A percentile compares a stretch with the other conserved stretches of the same genome.
These are phyloP conservation scores for Andrena flavipes DNA, from an alignment of 2,888 invertebrate species.

Conservation along the genomic window DNA sequence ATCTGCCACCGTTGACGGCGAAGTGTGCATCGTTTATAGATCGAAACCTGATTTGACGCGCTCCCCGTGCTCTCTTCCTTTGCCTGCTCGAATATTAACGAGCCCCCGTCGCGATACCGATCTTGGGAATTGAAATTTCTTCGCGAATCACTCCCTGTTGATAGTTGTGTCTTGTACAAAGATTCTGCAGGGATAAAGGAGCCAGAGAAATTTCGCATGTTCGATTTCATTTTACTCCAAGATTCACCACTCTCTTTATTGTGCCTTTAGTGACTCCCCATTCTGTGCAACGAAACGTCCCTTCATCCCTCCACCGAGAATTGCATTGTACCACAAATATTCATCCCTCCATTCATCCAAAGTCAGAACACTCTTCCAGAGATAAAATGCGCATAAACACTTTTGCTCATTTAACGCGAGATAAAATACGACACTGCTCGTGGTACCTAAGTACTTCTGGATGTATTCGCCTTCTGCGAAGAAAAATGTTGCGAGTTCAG, in stretches of 20 bases:
- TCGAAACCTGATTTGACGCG: constrained; percentile 19
- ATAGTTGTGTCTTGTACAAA: too few species aligned
- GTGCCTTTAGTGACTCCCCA: too few species aligned
- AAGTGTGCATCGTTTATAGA: constrained; percentile 12
- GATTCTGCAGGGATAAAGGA: too few species aligned
- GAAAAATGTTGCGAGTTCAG: constrained; percentile 21
- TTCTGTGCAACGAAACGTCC: too few species aligned
- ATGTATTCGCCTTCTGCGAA: not conserved
- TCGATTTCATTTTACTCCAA: too few species aligned
- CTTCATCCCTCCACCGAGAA: not conserved
- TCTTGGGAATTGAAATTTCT: constrained; percentile 14
- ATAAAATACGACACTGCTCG: constrained; percentile 14
- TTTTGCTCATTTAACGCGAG: not conserved
- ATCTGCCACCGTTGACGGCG: constrained; percentile 40
- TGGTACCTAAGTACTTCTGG: not conserved
- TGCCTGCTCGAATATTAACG: not conserved
- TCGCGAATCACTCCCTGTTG: not conserved
- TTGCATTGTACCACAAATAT: not conserved
- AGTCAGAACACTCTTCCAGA: not conserved
- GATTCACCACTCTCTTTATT: too few species aligned
- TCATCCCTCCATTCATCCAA: not conserved
- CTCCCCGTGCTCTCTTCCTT: not conserved
- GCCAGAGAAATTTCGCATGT: too few species aligned
- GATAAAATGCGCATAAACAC: not conserved
- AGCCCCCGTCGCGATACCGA: constrained; percentile 6